phyloP scores from a whole-genome alignment of 2,888 invertebrate species.

The Hypomecis punctinalis region DNA sequence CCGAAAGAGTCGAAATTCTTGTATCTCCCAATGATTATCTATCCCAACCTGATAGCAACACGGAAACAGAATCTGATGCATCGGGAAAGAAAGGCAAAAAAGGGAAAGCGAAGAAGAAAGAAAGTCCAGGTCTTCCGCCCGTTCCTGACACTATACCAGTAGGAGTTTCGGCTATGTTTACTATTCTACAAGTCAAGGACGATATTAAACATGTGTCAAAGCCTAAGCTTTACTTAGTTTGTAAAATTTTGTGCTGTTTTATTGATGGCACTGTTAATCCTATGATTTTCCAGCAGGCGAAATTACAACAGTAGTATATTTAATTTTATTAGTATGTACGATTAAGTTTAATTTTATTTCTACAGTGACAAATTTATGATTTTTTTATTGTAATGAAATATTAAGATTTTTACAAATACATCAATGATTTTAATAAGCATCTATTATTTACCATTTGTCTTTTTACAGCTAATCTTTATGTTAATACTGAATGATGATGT shows the following conservation, averaged over 20 bases:
- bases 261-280: slow-evolving; percentile 11
- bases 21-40: slow-evolving; percentile 3
- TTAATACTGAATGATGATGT: no score
- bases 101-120: slow-evolving; percentile 1
- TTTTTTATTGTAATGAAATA: no score
- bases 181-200: not conserved
- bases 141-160: slow-evolving; percentile 2
- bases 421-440: no score
- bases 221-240: slow-evolving; percentile 11
- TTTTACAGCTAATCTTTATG: no score
- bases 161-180: slow-evolving; percentile 4
- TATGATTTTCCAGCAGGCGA: not conserved
- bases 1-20: not conserved
- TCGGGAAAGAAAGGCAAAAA: slow-evolving; percentile 4
- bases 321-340: no score
- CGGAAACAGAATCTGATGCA: not conserved
- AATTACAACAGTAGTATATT: no score
- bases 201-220: slow-evolving; percentile 4
- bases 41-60: not conserved
- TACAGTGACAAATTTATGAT: no score
- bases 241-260: slow-evolving; percentile 11
- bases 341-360: not conserved
- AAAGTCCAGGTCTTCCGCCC: not conserved
- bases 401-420: no score
- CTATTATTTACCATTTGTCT: no score